A percentile compares a stretch with the other conserved stretches of the same genome.
Evolutionary conservation across 1,140 invertebrate species (phyloP).

Genomic region (Doryteuthis pealeii): DNA sequence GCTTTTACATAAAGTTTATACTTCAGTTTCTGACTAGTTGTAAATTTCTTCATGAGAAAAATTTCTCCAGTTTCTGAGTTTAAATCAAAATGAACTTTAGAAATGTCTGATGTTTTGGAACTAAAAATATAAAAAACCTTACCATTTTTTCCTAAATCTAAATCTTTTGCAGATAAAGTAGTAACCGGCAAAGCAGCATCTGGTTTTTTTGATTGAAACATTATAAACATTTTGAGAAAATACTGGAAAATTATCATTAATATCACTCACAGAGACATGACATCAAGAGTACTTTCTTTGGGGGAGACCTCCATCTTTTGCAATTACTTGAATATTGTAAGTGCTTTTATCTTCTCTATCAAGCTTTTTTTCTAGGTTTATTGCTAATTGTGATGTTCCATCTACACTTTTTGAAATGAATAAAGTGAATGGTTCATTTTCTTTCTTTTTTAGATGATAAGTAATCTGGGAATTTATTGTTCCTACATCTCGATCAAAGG

Average conservation of each 20-base stretch:
- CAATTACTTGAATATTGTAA: not conserved
- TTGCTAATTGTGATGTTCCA: not conserved
- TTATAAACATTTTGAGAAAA: no score
- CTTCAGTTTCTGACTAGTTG: no score
- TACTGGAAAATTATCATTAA: not conserved
- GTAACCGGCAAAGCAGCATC: no score
- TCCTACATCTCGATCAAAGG: not conserved
- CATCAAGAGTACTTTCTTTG: not conserved
- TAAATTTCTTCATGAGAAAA: no score
- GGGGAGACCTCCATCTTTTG: not conserved
- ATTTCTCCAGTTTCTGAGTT: no score
- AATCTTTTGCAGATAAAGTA: no score
- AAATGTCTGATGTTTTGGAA: no score
- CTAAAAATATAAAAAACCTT: no score
- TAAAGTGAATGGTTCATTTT: not conserved
- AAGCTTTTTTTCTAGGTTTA: not conserved
- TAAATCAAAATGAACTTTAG: no score
- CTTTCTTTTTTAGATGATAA: not conserved
- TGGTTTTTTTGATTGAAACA: no score
- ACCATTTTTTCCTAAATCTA: no score
- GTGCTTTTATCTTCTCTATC: not conserved
- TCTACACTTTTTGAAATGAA: not conserved
- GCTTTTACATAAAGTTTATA: no score
- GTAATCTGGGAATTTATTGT: not conserved
- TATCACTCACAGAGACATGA: not conserved